phyloP scores from a whole-genome alignment of 2,797 vertebrate genomes.

The Carapus acus region DNA sequence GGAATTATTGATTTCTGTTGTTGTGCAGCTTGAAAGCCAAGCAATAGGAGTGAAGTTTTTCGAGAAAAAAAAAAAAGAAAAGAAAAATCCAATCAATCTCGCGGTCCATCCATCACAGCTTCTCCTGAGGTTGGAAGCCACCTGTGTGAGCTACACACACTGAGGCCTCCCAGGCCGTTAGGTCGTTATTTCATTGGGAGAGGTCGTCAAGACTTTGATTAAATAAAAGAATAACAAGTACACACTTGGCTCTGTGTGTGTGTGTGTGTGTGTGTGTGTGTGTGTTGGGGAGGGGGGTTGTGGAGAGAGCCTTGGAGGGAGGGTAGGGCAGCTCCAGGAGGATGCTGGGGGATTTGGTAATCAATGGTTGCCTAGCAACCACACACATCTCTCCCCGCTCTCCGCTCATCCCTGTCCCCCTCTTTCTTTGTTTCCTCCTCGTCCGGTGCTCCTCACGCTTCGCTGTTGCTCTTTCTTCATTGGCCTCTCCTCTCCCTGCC shows the following conservation, averaged over 20 bases:
- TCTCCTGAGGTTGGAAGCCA: slow-evolving; percentile 24
- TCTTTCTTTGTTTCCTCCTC: slow-evolving; percentile 49
- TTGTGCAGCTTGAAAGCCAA: too few species aligned
- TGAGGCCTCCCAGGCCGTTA: neutral
- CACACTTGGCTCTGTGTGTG: slow-evolving; percentile 5
- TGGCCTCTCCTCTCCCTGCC: slow-evolving; percentile 19
- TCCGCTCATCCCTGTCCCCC: slow-evolving; percentile 11
- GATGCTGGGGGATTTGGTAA: slow-evolving; percentile 83
- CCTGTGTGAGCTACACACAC: slow-evolving; percentile 5
- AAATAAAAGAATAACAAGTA: slow-evolving; percentile 15
- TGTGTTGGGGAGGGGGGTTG: slow-evolving; percentile 5
- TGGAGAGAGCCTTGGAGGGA: slow-evolving; percentile 64
- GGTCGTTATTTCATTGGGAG: slow-evolving; percentile 8
- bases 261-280: slow-evolving; percentile 13
- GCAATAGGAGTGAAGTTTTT: too few species aligned
- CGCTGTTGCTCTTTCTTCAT: slow-evolving; percentile 29
- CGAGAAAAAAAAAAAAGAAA: too few species aligned
- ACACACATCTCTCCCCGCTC: slow-evolving; percentile 62
- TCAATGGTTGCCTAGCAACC: slow-evolving; percentile 76
- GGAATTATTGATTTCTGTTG: slow-evolving; percentile 44
- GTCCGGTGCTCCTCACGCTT: slow-evolving; percentile 33
- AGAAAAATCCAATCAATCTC: slow-evolving; percentile 34
- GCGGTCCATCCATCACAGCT: slow-evolving; percentile 33
- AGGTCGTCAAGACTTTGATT: slow-evolving; percentile 20
- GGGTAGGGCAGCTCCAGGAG: slow-evolving; percentile 65